Percentiles rank a stretch among this genome's conserved stretches.
These are phyloP conservation scores for Apis laboriosa DNA, from an alignment of 1,140 invertebrate species.

Conservation along the genomic window DNA sequence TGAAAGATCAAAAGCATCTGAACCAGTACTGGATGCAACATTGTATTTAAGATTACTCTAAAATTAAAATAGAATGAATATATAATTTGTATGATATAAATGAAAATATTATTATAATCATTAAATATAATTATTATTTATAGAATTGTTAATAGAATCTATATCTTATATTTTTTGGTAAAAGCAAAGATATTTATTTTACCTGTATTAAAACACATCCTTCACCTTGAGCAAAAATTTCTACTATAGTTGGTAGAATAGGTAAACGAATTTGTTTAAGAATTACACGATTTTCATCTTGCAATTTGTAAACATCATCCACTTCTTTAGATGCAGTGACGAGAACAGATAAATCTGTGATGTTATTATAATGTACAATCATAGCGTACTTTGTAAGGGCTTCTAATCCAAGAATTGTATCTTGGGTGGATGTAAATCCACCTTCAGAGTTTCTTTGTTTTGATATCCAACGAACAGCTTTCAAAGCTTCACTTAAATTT, in stretches of 20 bases:
- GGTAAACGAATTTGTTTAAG: conserved; percentile 76
- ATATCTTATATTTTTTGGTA: not conserved
- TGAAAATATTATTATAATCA: not conserved
- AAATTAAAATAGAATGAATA: conserved; percentile 26
- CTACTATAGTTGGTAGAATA: conserved; percentile 78
- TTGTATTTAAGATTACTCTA: conserved; percentile 83
- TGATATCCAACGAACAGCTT: conserved; percentile 87
- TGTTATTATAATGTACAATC: conserved; percentile 70
- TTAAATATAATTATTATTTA: not conserved
- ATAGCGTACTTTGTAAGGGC: conserved; percentile 84
- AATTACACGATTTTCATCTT: conserved; percentile 79
- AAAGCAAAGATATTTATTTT: conserved; percentile 8
- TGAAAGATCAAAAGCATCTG: conserved; percentile 78
- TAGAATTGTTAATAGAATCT: not conserved
- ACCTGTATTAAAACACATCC: conserved; percentile 85
- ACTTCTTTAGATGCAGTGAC: conserved; percentile 71
- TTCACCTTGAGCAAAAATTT: conserved; percentile 81
- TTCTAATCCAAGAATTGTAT: conserved; percentile 86
- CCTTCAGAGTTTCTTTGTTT: conserved; percentile 88
- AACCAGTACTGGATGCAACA: conserved; percentile 74
- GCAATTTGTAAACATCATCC: conserved; percentile 73
- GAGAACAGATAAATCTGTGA: conserved; percentile 74
- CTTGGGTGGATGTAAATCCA: conserved; percentile 89
- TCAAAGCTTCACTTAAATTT: conserved; percentile 82
- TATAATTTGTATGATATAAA: not conserved